phyloP scores from a whole-genome alignment of 2,113 vertebrate genomes.

The Chitala chitala region DNA sequence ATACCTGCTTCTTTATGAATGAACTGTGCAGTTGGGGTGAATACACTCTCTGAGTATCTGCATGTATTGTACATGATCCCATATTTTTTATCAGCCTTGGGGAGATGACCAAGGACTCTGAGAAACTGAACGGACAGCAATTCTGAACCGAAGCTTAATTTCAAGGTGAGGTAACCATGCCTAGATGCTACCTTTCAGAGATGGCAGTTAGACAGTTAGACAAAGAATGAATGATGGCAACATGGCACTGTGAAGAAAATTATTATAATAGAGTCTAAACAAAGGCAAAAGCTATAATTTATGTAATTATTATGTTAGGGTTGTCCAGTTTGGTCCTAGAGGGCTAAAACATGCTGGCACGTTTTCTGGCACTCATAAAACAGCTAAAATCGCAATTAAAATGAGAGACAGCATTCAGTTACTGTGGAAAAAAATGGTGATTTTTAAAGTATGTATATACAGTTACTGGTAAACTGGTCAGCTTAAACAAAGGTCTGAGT shows the following conservation, averaged over 20 bases:
- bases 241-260: neutral
- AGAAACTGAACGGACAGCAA: neutral
- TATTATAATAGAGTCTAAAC: neutral
- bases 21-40: too few relatives aligned
- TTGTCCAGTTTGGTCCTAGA: conserved; percentile 1
- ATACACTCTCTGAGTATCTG: neutral
- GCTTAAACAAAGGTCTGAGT: too few relatives aligned
- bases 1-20: too few relatives aligned
- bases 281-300: neutral
- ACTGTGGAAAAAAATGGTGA: too few relatives aligned
- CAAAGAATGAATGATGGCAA: neutral
- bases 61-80: neutral
- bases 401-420: neutral
- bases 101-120: neutral
- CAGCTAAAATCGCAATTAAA: neutral
- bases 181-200: neutral
- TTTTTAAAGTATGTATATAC: too few relatives aligned
- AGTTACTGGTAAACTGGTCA: too few relatives aligned
- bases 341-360: neutral
- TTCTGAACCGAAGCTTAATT: neutral
- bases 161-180: neutral
- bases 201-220: neutral
- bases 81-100: neutral
- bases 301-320: neutral
- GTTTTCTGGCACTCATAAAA: neutral